These are phyloP conservation scores for Cheilosia vulpina DNA, from an alignment of 2,888 invertebrate species.

Conservation along the genomic window DNA sequence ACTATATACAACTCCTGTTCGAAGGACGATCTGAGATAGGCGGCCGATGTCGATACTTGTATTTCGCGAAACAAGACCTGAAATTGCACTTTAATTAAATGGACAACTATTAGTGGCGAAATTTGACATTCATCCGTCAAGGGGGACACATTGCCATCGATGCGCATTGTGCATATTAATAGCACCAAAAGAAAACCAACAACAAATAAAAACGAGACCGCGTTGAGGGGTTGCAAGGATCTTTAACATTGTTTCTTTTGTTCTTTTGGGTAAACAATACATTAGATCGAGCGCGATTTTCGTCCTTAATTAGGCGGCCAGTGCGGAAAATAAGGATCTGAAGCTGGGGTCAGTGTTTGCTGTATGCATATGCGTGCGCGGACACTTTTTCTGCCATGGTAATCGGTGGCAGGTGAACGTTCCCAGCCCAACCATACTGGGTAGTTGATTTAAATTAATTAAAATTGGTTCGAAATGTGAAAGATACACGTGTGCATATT, in stretches of 20 bases:
- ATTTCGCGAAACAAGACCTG: constrained; percentile 77
- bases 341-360: constrained; percentile 14
- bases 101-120: constrained; percentile 80
- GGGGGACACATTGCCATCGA: constrained; percentile 76
- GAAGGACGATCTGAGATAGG: constrained; percentile 66
- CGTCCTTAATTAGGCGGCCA: constrained; percentile 58
- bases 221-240: background rate
- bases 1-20: constrained; percentile 26
- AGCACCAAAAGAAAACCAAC: constrained; percentile 31
- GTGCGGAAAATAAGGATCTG: constrained; percentile 70
- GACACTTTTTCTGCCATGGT: constrained; percentile 72
- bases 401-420: constrained; percentile 73
- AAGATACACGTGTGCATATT: constrained; percentile 71
- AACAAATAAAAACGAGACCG: constrained; percentile 8
- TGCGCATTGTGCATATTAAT: constrained; percentile 73
- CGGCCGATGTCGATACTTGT: constrained; percentile 66
- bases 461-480: constrained; percentile 73
- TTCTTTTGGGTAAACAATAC: constrained; percentile 44
- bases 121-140: constrained; percentile 79
- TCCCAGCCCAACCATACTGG: constrained; percentile 16
- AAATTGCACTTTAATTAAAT: constrained; percentile 83
- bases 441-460: constrained; percentile 74
- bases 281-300: constrained; percentile 53
- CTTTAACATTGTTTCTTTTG: constrained; percentile 28
- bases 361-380: constrained; percentile 63